A percentile compares a stretch with the other conserved stretches of the same genome.
Evolutionary conservation across 2,797 vertebrate genomes (phyloP).

Genomic region (Melanotaenia nigrans): DNA sequence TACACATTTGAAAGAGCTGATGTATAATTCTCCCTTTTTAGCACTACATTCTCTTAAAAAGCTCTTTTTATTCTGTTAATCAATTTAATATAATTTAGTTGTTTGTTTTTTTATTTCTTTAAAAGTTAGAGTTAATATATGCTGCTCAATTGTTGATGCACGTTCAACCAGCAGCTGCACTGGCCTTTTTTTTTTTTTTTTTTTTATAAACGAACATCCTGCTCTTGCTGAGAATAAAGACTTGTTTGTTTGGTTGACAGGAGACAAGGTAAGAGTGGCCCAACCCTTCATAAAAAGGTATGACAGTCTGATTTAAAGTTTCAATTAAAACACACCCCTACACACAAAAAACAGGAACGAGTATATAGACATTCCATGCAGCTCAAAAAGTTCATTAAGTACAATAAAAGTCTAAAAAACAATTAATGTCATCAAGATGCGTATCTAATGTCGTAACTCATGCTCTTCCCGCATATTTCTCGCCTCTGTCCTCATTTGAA

Average conservation of each 20-base stretch:
- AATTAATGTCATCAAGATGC: slow-evolving; percentile 55
- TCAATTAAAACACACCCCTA: slow-evolving; percentile 48
- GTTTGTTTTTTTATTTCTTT: background rate
- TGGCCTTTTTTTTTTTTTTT: background rate
- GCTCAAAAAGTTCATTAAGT: slow-evolving; percentile 28
- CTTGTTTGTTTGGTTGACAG: slow-evolving; percentile 57
- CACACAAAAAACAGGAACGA: slow-evolving; percentile 27
- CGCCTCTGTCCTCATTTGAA: slow-evolving; percentile 3
- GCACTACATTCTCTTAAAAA: background rate
- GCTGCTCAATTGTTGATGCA: slow-evolving; percentile 1
- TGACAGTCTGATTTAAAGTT: slow-evolving; percentile 67
- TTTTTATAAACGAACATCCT: slow-evolving; percentile 9
- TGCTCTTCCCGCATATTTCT: slow-evolving; percentile 12
- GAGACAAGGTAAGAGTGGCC: slow-evolving; percentile 35
- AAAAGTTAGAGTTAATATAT: background rate
- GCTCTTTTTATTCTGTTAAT: too few species aligned
- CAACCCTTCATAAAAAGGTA: slow-evolving; percentile 46
- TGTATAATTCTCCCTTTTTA: background rate
- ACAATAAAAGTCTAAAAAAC: slow-evolving; percentile 36
- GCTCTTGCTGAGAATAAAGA: slow-evolving; percentile 48
- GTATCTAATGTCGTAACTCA: slow-evolving; percentile 51
- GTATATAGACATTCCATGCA: slow-evolving; percentile 5
- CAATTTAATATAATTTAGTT: background rate
- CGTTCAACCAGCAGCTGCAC: slow-evolving; percentile 2
- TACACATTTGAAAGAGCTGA: background rate